A percentile compares a stretch with the other conserved stretches of the same genome.
phyloP scores from a whole-genome alignment of 64 coral and sea anemone species.

The Pachyseris speciosa region DNA sequence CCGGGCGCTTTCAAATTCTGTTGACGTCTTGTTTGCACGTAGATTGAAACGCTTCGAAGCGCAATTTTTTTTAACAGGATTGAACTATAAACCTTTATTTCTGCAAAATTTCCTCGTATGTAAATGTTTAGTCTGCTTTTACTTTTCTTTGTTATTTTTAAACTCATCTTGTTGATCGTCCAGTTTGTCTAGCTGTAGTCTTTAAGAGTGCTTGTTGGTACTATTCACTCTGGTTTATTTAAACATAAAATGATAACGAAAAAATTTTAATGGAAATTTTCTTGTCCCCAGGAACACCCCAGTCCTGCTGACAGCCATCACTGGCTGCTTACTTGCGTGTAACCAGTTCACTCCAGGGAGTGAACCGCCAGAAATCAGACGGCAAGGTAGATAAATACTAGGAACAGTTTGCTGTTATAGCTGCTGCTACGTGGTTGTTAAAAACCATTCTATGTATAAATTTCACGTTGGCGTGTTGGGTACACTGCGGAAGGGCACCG shows the following conservation, averaged over 20 bases:
- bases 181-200: too few relatives aligned
- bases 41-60: too few relatives aligned
- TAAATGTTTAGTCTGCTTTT: too few relatives aligned
- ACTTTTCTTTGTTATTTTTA: too few relatives aligned
- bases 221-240: too few relatives aligned
- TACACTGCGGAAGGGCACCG: neutral
- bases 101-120: too few relatives aligned
- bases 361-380: constrained; percentile 80
- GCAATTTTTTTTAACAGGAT: too few relatives aligned
- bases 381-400: constrained; percentile 59
- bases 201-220: too few relatives aligned
- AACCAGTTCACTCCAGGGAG: constrained; percentile 60
- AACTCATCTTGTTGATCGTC: too few relatives aligned
- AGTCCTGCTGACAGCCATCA: constrained; percentile 64
- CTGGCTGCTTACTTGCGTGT: constrained; percentile 83
- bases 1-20: too few relatives aligned
- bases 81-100: too few relatives aligned
- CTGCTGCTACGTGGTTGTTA: neutral
- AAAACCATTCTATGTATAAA: neutral
- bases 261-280: neutral
- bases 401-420: neutral
- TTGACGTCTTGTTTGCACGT: too few relatives aligned
- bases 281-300: constrained; percentile 71
- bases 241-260: neutral
- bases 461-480: neutral